A percentile compares a stretch with the other conserved stretches of the same genome.
phyloP scores from a whole-genome alignment of 2,888 invertebrate species.

The Drosophila sordidula region DNA sequence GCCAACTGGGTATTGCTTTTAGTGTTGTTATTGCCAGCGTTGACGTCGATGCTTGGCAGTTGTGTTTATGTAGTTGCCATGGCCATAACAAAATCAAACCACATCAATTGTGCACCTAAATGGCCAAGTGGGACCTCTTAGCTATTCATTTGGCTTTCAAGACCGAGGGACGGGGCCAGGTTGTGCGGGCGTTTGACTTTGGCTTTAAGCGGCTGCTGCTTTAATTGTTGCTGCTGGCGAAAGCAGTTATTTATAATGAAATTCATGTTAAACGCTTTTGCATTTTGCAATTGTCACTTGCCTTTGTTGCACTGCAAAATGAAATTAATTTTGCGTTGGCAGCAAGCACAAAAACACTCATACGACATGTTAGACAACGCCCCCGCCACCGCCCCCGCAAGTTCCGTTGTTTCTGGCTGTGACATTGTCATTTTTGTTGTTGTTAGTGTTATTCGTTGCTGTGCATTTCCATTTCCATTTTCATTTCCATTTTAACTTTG shows the following conservation, averaged over 20 bases:
- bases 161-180: not conserved
- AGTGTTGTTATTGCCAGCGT: conserved; percentile 50
- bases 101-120: conserved; percentile 80
- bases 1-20: conserved; percentile 60
- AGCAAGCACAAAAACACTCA: conserved; percentile 66
- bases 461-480: conserved; percentile 53
- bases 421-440: conserved; percentile 54
- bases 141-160: conserved; percentile 69
- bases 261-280: conserved; percentile 71
- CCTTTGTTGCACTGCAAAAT: conserved; percentile 61
- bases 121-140: conserved; percentile 81
- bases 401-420: conserved; percentile 41
- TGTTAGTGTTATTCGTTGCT: conserved; percentile 32
- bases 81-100: conserved; percentile 80
- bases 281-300: conserved; percentile 71
- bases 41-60: conserved; percentile 53
- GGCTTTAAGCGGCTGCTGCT: conserved; percentile 45
- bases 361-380: conserved; percentile 64
- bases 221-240: conserved; percentile 49
- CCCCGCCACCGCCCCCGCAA: not conserved
- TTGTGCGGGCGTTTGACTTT: not conserved
- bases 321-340: conserved; percentile 77
- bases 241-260: conserved; percentile 58
- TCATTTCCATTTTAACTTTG: conserved; percentile 76
- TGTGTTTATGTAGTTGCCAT: conserved; percentile 74